These are phyloP conservation scores for Lagodon rhomboides DNA, from an alignment of 2,797 vertebrate genomes.

Conservation along the genomic window DNA sequence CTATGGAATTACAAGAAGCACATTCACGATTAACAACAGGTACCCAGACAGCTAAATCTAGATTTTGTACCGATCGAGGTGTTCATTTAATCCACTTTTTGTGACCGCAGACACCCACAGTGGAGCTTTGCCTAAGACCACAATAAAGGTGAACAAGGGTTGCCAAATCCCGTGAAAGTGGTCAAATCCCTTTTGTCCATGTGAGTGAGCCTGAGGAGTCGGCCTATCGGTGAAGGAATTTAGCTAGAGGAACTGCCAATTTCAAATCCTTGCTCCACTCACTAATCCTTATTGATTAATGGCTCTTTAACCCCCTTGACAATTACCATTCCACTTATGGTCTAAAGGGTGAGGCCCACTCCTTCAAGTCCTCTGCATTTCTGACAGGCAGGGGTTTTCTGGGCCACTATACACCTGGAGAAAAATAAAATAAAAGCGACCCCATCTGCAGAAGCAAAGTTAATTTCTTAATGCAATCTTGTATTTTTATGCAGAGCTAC, in stretches of 20 bases:
- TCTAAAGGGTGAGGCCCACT: constrained; percentile 36
- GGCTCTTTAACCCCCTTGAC: constrained; percentile 53
- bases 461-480: constrained; percentile 19
- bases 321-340: constrained; percentile 57
- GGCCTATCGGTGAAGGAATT: constrained; percentile 56
- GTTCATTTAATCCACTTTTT: constrained; percentile 61
- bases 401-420: background rate
- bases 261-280: constrained; percentile 38
- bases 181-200: constrained; percentile 62
- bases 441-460: constrained; percentile 29
- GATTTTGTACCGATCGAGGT: constrained; percentile 25
- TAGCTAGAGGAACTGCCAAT: constrained; percentile 45
- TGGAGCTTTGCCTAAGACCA: constrained; percentile 52
- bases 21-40: background rate
- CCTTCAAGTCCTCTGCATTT: constrained; percentile 13
- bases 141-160: constrained; percentile 53
- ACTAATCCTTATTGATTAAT: constrained; percentile 76
- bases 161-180: constrained; percentile 67
- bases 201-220: constrained; percentile 41
- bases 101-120: constrained; percentile 48
- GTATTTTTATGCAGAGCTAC: constrained; percentile 20
- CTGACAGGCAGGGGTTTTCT: constrained; percentile 17
- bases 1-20: background rate
- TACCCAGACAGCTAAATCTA: background rate
- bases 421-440: constrained; percentile 20